Evolutionary conservation across 2,888 invertebrate species (phyloP), one percentile per base, ranked within the genome.

Genomic region (Pammene aurita): DNA sequence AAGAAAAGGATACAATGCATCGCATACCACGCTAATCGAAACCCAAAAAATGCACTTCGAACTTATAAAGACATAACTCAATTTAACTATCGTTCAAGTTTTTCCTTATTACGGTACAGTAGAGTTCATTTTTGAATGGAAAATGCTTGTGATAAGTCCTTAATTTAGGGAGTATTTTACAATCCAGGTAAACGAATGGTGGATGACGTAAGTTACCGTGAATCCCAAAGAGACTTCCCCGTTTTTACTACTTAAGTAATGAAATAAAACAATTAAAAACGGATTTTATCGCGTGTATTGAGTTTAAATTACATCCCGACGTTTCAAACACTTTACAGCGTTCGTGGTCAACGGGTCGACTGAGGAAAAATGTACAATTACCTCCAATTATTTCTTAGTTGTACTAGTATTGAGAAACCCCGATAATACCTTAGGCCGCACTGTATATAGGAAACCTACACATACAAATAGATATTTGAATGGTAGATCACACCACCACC

Each of bases 21-120:
- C 78, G 82, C 83, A 82, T 84, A 76, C 84, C 84, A 66, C 71
- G 71, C 77, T 82, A 81, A 81, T 80, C 82, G 78, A n/a, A 66
- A 70, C 76, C 79, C 77, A 73, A 80, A 78, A 80, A 79, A 75
- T 74, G 62, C 81, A 80, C 79, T 77, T 78, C 78, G 77, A 72
- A 41, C 13, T 5, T 10, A 41, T 41, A 38, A n/a, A 1, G 38
- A n/a, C 62, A 52, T 9, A 41, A 52, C 50, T 50, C 0, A 4
- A 38, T n/a, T 52, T 6, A 10, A 38, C 16, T 11, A 16, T 1
- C 26, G 2, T 41, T 50, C 10, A 26, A 18, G 2, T 18, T n/a
- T 4, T 16, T n/a, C 13, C 18, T 18, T 62, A 41, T n/a, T 13
- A 10, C 18, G 0, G 16, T 38, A 2, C 0, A 0, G 10, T 41